These are phyloP conservation scores for Diorhabda sublineata DNA, from an alignment of 1,140 invertebrate genomes.

Conservation along the genomic window DNA sequence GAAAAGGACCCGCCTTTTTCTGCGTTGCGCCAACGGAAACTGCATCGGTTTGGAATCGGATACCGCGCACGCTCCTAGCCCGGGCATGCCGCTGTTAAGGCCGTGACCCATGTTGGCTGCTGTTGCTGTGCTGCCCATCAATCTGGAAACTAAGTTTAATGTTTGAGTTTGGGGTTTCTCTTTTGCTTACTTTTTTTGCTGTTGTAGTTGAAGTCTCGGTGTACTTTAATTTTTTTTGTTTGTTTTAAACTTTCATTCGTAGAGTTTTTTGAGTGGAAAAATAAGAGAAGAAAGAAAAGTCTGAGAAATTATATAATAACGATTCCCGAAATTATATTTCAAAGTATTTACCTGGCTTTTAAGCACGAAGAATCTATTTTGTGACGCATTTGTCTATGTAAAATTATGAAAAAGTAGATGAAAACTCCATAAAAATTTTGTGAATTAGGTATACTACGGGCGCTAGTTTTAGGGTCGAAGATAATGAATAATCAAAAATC, in stretches of 20 bases:
- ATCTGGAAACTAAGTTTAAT: conserved; percentile 67
- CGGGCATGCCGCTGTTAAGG: conserved; percentile 76
- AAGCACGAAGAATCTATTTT: too few species aligned
- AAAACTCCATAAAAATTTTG: too few species aligned
- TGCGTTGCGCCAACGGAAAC: conserved; percentile 81
- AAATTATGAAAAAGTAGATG: too few species aligned
- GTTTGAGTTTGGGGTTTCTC: neutral
- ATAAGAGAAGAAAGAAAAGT: too few species aligned
- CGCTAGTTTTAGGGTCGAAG: too few species aligned
- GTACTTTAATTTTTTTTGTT: neutral
- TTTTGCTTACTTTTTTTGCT: neutral
- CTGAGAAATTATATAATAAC: too few species aligned
- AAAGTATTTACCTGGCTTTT: too few species aligned
- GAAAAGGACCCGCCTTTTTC: conserved; percentile 96
- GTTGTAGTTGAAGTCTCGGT: neutral
- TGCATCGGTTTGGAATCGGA: conserved; percentile 85
- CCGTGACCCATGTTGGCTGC: conserved; percentile 76
- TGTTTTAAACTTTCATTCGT: neutral
- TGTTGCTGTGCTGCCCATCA: conserved; percentile 79
- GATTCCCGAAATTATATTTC: too few species aligned
- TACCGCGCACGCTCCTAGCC: conserved; percentile 68
- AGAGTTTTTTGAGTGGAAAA: too few species aligned
- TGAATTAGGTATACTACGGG: too few species aligned
- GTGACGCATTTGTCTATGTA: too few species aligned
- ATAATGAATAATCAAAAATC: too few species aligned